A percentile compares a stretch with the other conserved stretches of the same genome.
These are phyloP conservation scores for Artemia sp. DNA, from an alignment of 2,888 invertebrate genomes.

Conservation along the genomic window DNA sequence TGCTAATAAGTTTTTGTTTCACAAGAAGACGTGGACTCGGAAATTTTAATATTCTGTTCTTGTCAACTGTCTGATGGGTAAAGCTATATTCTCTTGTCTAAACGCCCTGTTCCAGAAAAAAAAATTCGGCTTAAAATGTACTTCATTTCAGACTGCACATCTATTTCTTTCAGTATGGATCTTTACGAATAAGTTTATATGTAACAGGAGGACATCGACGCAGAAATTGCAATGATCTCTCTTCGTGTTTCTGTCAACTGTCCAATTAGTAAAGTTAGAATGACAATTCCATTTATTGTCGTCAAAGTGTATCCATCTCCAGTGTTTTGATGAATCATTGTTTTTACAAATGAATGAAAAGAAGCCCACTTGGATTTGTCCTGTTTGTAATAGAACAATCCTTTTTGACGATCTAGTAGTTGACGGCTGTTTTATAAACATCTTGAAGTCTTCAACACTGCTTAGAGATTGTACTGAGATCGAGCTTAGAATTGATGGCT, in stretches of 20 bases:
- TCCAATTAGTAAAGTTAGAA: slow-evolving; percentile 74
- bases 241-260: slow-evolving; percentile 82
- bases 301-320: slow-evolving; percentile 81
- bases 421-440: slow-evolving; percentile 40
- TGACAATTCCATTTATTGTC: slow-evolving; percentile 72
- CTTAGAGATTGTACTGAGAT: background rate
- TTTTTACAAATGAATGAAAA: slow-evolving; percentile 97
- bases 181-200: no score
- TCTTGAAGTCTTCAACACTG: background rate
- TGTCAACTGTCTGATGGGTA: no score
- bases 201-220: slow-evolving; percentile 60
- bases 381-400: slow-evolving; percentile 85
- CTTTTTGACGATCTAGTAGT: slow-evolving; percentile 79
- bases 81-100: no score
- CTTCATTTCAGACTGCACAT: no score
- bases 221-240: slow-evolving; percentile 87
- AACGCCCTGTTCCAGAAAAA: no score
- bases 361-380: slow-evolving; percentile 95
- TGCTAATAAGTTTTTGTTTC: no score
- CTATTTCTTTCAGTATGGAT: no score
- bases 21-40: no score
- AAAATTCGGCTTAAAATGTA: no score
- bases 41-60: no score
- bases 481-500: background rate
- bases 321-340: slow-evolving; percentile 90